Base-by-base conservation (phyloP, 2,888 invertebrate genomes). In the Scaptomyza tumidula region DNA sequence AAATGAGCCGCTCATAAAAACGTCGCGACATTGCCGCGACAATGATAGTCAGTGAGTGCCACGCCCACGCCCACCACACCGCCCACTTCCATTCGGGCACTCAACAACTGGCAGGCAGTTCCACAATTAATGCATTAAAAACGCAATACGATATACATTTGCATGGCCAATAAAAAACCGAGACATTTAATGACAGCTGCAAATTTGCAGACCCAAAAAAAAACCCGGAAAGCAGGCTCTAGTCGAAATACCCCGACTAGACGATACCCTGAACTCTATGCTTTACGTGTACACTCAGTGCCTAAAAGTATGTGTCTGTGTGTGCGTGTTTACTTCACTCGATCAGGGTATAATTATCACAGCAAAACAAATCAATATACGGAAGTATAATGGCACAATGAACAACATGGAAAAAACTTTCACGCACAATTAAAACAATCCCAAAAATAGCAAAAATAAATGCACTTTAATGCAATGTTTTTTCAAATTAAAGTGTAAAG, bases 41-140 rank as follows among this genome's bases (percentile, higher is more conserved):
- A 81, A 73, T 84, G 61, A 80, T 71, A 72, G 64, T 58, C 61
- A 33, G 44, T 29, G 10, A 33, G 9, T 55, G 73, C 54, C 81
- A 74, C n/a, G 9, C n/a, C n/a, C 35, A 37, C 7, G 19, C 16
- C 41, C 43, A n/a, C 16, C n/a, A 37, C 10, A 6, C 37, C 16
- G 41, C 44, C 44, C n/a, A 44, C 9, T 6, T 33, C 7, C 3
- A 3, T 14, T 24, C 24, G 24, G 24, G 3, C 39, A 37, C 6
- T 9, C 16, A 10, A 39, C 39, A 39, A 39, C 14, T 39, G 39
- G 14, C 39, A 37, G 27, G 16, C 54, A 37, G 31, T 50, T 48
- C 68, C 58, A 76, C 86, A 83, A 83, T 86, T 76, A 86, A 86
- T 86, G 83, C 83, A 86, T 86, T 83, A 80, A 85, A 82, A 77